phyloP scores from a whole-genome alignment of 1,140 invertebrate genomes.

The Drosophila auraria region DNA sequence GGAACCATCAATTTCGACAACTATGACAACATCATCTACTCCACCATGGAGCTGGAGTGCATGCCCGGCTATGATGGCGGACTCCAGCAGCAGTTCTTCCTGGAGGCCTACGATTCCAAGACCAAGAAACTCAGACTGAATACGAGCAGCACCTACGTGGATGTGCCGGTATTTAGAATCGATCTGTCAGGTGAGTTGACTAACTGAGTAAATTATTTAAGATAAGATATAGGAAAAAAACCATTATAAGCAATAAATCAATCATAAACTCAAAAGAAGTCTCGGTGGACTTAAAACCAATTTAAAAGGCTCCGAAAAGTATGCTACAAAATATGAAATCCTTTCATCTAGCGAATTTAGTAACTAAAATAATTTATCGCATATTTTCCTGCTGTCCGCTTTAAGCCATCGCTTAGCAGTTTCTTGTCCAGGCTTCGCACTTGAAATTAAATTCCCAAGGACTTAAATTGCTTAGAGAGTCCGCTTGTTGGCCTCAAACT shows the following conservation, averaged over 20 bases:
- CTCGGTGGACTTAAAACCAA: too few species aligned
- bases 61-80: conserved; percentile 91
- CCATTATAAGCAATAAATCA: too few species aligned
- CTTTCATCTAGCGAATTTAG: too few species aligned
- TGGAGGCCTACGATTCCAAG: conserved; percentile 92
- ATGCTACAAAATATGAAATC: too few species aligned
- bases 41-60: conserved; percentile 84
- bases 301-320: too few species aligned
- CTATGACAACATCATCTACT: conserved; percentile 84
- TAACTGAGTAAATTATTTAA: not conserved
- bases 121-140: conserved; percentile 90
- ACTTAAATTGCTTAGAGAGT: conserved; percentile 30
- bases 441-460: not conserved
- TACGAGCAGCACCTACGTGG: conserved; percentile 86
- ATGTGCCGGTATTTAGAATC: conserved; percentile 89
- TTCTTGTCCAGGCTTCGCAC: not conserved
- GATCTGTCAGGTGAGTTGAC: conserved; percentile 85
- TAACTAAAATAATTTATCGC: too few species aligned
- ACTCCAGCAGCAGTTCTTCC: conserved; percentile 91
- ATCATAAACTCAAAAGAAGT: too few species aligned
- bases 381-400: not conserved
- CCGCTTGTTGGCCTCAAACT: conserved; percentile 18
- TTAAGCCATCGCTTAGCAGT: not conserved
- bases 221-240: too few species aligned
- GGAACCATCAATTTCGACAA: conserved; percentile 83